These are phyloP conservation scores for Synanthedon andrenaeformis DNA, from an alignment of 2,888 invertebrate species.

Conservation along the genomic window DNA sequence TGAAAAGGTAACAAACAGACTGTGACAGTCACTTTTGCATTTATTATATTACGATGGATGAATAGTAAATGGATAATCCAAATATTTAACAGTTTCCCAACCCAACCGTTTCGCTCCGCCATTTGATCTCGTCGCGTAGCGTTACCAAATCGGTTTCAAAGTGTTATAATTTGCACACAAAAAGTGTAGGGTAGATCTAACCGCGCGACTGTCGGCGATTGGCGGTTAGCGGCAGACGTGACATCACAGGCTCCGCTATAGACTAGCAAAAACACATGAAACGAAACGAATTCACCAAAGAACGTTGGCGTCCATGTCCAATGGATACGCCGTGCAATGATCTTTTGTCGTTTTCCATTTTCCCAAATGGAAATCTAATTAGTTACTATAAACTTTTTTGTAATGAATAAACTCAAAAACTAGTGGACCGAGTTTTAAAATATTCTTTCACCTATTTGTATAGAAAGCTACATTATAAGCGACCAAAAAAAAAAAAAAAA, in stretches of 20 bases:
- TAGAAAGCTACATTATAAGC: too few relatives aligned
- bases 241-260: neutral
- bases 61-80: too few relatives aligned
- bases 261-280: neutral
- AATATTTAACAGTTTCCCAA: neutral
- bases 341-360: neutral
- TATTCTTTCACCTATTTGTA: too few relatives aligned
- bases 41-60: too few relatives aligned
- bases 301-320: neutral
- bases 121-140: constrained; percentile 2
- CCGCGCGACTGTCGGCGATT: neutral
- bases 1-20: too few relatives aligned
- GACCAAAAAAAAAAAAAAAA: too few relatives aligned
- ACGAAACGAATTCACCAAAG: neutral
- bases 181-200: neutral
- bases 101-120: neutral
- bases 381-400: too few relatives aligned
- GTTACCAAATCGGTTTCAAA: constrained; percentile 3
- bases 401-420: too few relatives aligned
- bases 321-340: neutral
- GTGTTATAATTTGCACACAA: constrained; percentile 3
- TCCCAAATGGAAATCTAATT: neutral
- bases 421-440: too few relatives aligned
- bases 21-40: too few relatives aligned
- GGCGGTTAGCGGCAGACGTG: neutral